Evolutionary conservation across 2,888 invertebrate genomes (phyloP).

Genomic region (Corythucha ciliata): DNA sequence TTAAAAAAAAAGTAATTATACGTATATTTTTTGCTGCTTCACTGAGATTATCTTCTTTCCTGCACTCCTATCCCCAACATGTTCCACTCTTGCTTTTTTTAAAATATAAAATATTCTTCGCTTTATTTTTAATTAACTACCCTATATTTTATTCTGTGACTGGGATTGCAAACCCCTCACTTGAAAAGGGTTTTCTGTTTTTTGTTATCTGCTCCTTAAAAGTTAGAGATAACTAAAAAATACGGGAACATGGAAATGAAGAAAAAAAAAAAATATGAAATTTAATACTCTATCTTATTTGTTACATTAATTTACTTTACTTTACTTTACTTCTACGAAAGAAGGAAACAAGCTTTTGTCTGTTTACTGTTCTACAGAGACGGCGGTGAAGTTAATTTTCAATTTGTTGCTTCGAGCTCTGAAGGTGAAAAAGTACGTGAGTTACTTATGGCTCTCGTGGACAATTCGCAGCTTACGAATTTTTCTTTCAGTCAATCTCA

Average conservation of each 20-base stretch:
- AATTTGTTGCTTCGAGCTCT: slow-evolving; percentile 45
- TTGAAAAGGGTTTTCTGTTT: background rate
- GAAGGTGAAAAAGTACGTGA: slow-evolving; percentile 48
- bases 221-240: background rate
- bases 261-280: too few relatives aligned
- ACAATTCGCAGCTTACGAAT: slow-evolving; percentile 51
- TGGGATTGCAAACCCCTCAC: background rate
- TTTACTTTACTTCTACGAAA: too few relatives aligned
- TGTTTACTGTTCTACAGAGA: slow-evolving; percentile 22
- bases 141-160: slow-evolving; percentile 1
- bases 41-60: too few relatives aligned
- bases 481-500: slow-evolving; percentile 55
- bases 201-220: background rate
- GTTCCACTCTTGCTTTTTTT: slow-evolving; percentile 1
- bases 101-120: background rate
- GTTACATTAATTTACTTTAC: background rate
- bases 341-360: background rate
- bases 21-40: background rate
- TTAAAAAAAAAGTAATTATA: background rate
- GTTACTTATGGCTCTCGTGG: slow-evolving; percentile 51
- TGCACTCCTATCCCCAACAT: too few relatives aligned
- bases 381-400: slow-evolving; percentile 41
- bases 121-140: background rate
- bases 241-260: background rate
- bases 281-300: too few relatives aligned